Base-by-base conservation (phyloP, 2,797 vertebrate genomes). In the Acrocephalus scirpaceus region DNA sequence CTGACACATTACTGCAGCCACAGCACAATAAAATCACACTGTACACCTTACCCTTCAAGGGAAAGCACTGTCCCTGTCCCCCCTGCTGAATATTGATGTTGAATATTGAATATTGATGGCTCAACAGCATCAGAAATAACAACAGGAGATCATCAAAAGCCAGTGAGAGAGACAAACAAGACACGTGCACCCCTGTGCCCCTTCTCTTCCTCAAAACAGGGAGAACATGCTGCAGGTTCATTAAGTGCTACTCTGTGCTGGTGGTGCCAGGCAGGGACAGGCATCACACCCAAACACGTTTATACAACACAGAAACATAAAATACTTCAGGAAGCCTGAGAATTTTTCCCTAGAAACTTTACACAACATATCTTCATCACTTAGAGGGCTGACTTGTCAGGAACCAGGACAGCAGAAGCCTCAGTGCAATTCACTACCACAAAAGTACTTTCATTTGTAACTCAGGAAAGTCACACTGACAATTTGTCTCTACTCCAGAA, bases 351-450 rank as follows among this genome's bases (percentile, higher is more conserved):
- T 25, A 20, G 44, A 44, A 44, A 44, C 44, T 44, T 44, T 44
- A 44, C 20, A 22, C 27, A 38, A 64, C 0, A 0, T 4, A 51
- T 36, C n/a, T 67, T 44, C 50, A 40, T 9, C 20, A 8, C 5
- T 14, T 16, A 29, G 5, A 66, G 12, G 8, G 27, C 32, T 50
- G 32, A n/a, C 22, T 27, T 17, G 16, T 40, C 21, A 80, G 17
- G 19, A 61, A 79, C 13, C 14, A 27, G n/a, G 21, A 50, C 54
- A 72, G 19, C 19, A 89, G 36, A 74, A 71, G 17, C 17, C 57
- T 61, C 32, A 5, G 10, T 4, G 14, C 58, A 77, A 51, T 50
- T 70, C 71, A 61, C 13, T 18, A 73, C 10, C 8, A 53, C 19
- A 22, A 23, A 74, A 51, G 2, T 5, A 42, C 54, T 87, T 56